These are phyloP conservation scores for Notamacropus eugenii DNA, from an alignment of 2,797 vertebrate species.

Conservation along the genomic window DNA sequence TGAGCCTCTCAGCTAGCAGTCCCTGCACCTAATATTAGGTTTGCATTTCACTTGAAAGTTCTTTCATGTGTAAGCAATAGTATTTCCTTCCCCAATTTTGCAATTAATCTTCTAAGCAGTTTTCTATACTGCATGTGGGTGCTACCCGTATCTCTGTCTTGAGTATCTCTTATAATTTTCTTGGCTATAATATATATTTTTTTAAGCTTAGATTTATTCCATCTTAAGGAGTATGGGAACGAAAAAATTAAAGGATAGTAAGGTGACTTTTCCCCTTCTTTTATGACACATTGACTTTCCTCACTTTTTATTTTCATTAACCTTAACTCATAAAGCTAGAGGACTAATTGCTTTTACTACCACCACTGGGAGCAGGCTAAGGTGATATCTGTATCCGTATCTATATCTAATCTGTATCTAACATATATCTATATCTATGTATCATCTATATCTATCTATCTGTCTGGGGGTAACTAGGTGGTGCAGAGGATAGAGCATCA, in stretches of 20 bases:
- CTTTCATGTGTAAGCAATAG: not conserved
- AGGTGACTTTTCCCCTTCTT: not conserved
- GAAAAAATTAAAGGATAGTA: not conserved
- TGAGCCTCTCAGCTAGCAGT: not conserved
- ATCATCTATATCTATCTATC: too few relatives aligned
- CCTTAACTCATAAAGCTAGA: not conserved
- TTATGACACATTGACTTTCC: not conserved
- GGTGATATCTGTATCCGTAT: not conserved
- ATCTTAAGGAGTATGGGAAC: constrained; percentile 28
- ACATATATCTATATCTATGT: too few relatives aligned
- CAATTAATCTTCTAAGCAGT: not conserved
- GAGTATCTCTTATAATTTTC: not conserved
- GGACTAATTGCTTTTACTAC: not conserved
- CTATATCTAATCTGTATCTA: too few relatives aligned
- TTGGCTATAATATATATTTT: not conserved
- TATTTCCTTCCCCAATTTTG: not conserved
- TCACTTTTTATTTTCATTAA: constrained; percentile 13
- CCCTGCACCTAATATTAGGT: not conserved
- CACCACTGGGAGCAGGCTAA: not conserved
- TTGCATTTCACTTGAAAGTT: constrained; percentile 11
- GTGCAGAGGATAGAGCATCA: too few relatives aligned
- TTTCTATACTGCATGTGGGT: not conserved
- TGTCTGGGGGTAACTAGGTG: too few relatives aligned
- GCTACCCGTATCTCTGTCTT: not conserved
- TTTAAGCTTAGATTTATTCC: constrained; percentile 30